These are phyloP conservation scores for Trogon melanurus DNA, from an alignment of 2,113 vertebrate genomes.

Conservation along the genomic window DNA sequence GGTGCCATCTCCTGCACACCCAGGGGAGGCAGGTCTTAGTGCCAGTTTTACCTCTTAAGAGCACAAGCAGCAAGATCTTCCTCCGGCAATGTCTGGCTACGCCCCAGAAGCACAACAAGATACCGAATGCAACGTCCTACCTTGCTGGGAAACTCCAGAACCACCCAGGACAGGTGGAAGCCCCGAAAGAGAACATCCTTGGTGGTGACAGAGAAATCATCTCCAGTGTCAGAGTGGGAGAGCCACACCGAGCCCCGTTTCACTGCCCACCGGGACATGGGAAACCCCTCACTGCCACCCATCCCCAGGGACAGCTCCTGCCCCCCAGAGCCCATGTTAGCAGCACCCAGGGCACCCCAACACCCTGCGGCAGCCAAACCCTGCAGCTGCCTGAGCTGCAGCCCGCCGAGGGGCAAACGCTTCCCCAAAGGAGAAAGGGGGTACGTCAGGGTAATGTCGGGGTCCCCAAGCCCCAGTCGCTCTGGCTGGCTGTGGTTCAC, in stretches of 20 bases:
- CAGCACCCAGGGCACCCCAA: background rate
- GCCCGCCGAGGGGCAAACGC: too few species aligned
- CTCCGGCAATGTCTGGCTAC: rapidly evolving
- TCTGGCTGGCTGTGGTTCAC: background rate
- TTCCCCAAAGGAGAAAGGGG: too few species aligned
- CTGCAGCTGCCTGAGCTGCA: background rate
- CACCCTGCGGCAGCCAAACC: background rate
- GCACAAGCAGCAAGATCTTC: background rate
- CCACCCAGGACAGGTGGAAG: background rate
- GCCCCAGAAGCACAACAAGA: background rate
- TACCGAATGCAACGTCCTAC: rapidly evolving
- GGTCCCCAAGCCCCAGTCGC: background rate
- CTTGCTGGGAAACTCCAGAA: background rate
- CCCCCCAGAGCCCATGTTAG: background rate
- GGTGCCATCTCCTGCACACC: rapidly evolving
- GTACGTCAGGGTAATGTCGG: too few species aligned
- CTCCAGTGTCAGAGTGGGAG: background rate
- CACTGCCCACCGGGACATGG: background rate
- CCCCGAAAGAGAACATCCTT: background rate
- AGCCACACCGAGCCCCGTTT: rapidly evolving
- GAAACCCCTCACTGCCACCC: background rate
- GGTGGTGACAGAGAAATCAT: background rate
- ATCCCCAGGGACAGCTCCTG: background rate
- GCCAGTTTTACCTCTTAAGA: background rate
- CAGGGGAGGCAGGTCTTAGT: background rate